Percentiles rank a stretch among this genome's conserved stretches.
phyloP scores from a whole-genome alignment of 2,113 vertebrate genomes.

The Albula glossodonta region DNA sequence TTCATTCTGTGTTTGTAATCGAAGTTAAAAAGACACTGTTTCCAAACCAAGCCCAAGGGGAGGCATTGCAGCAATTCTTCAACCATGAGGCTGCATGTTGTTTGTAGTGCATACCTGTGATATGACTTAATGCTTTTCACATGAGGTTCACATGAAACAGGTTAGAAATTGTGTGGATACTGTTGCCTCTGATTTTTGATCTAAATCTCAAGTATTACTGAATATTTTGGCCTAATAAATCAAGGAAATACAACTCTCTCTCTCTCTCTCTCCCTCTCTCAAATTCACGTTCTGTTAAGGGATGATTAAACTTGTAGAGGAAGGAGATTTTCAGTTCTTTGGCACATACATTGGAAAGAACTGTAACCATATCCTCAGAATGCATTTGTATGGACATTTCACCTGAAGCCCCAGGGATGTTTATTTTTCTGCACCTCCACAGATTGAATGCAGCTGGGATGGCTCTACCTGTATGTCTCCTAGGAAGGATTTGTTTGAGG shows the following conservation, averaged over 20 bases:
- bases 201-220: no score
- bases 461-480: constrained; percentile 41
- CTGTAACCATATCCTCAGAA: constrained; percentile 25
- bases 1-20: neutral
- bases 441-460: constrained; percentile 25
- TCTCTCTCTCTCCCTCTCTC: neutral
- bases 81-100: neutral
- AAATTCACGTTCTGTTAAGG: neutral
- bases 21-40: neutral
- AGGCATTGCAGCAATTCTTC: neutral
- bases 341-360: constrained; percentile 24
- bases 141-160: neutral
- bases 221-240: constrained; percentile 7
- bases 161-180: neutral
- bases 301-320: constrained; percentile 18
- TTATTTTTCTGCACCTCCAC: constrained; percentile 4
- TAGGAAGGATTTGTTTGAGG: neutral
- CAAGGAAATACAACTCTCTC: neutral
- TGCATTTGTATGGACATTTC: constrained; percentile 27
- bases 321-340: constrained; percentile 21
- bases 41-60: neutral
- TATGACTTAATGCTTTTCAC: neutral
- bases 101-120: neutral
- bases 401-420: neutral
- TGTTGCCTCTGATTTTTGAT: neutral